These are phyloP conservation scores for Nymphalis urticae DNA, from an alignment of 2,888 invertebrate species.

Conservation along the genomic window DNA sequence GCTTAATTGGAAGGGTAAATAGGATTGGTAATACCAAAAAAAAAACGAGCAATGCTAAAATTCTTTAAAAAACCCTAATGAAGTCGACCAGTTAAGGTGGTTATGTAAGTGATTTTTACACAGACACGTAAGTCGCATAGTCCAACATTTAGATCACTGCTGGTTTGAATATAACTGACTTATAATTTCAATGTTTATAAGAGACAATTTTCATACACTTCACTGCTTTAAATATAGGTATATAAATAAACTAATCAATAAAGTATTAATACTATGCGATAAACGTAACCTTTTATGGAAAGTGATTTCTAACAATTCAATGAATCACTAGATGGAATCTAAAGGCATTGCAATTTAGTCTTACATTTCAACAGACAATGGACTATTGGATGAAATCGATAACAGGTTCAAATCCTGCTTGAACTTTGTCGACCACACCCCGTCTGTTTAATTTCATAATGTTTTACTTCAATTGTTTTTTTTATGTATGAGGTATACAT, in stretches of 20 bases:
- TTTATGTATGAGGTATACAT: too few relatives aligned
- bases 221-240: not conserved
- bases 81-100: too few relatives aligned
- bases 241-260: conserved; percentile 24
- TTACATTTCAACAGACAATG: conserved; percentile 8
- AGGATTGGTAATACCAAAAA: too few relatives aligned
- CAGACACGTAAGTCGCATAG: too few relatives aligned
- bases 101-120: too few relatives aligned
- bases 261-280: conserved; percentile 12
- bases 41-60: too few relatives aligned
- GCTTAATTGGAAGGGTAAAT: too few relatives aligned
- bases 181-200: too few relatives aligned
- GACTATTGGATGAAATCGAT: conserved; percentile 18
- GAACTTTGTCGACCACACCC: conserved; percentile 21
- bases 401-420: conserved; percentile 8
- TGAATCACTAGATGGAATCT: conserved; percentile 1
- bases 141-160: too few relatives aligned
- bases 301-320: not conserved
- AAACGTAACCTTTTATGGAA: conserved; percentile 17
- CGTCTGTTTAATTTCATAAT: conserved; percentile 18
- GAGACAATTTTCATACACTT: conserved; percentile 12
- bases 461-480: conserved; percentile 12
- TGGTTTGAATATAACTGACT: too few relatives aligned
- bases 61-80: too few relatives aligned
- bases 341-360: not conserved